Evolutionary conservation across 2,888 invertebrate genomes (phyloP).

Genomic region (Agapostemon virescens): DNA sequence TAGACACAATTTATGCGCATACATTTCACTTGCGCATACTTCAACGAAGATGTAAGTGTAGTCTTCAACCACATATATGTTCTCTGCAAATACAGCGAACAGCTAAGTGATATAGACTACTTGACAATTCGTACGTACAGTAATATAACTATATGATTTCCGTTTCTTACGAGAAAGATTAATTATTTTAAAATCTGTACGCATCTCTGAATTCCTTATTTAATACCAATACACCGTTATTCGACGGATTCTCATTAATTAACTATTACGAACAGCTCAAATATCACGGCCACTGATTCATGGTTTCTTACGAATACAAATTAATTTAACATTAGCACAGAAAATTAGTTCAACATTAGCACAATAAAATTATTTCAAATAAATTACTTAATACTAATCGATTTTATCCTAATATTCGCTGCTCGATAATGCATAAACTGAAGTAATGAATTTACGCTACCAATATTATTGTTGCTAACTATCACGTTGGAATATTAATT

Average conservation of each 20-base stretch:
- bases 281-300: neutral
- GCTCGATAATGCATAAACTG: neutral
- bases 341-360: neutral
- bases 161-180: neutral
- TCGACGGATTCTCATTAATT: too few species aligned
- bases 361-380: neutral
- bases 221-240: too few species aligned
- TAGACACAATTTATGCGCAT: slow-evolving; percentile 6
- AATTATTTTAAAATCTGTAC: too few species aligned
- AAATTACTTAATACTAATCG: neutral
- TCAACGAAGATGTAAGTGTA: slow-evolving; percentile 2
- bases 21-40: neutral
- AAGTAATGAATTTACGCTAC: neutral
- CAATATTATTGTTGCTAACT: neutral
- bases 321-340: neutral
- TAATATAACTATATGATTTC: neutral
- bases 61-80: neutral
- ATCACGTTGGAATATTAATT: neutral
- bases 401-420: neutral
- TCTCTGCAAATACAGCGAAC: neutral
- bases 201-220: too few species aligned
- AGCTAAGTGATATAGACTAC: neutral
- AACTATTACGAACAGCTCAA: neutral
- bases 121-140: neutral
- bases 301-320: neutral